A percentile compares a stretch with the other conserved stretches of the same genome.
These are phyloP conservation scores for Gnathonemus echidnorhynchus DNA, from an alignment of 2,113 vertebrate genomes.

Conservation along the genomic window DNA sequence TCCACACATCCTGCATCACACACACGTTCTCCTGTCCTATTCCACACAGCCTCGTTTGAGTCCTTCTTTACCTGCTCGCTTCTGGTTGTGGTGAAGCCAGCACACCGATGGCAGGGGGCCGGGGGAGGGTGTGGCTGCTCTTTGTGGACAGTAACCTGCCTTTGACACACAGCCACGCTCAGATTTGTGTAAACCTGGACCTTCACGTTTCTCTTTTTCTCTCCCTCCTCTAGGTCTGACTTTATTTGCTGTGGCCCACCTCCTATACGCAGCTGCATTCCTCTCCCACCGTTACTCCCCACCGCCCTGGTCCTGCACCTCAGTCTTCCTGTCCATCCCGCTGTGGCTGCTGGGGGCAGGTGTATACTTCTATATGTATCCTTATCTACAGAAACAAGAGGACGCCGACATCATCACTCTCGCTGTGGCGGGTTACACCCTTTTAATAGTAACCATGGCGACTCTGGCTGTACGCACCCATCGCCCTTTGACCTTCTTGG, in stretches of 20 bases:
- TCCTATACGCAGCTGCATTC: slow-evolving; percentile 61
- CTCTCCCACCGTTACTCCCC: slow-evolving; percentile 50
- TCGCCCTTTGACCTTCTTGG: slow-evolving; percentile 31
- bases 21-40: background rate
- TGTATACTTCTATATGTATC: slow-evolving; percentile 44
- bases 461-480: slow-evolving; percentile 49
- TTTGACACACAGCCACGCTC: background rate
- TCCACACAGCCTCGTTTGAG: background rate
- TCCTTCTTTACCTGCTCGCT: background rate
- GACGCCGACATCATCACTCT: slow-evolving; percentile 41
- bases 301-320: slow-evolving; percentile 14
- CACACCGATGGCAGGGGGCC: background rate
- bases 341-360: slow-evolving; percentile 10
- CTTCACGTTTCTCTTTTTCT: background rate
- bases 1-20: background rate
- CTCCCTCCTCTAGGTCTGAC: slow-evolving; percentile 60
- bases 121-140: background rate
- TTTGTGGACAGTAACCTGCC: background rate
- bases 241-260: slow-evolving; percentile 63
- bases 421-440: slow-evolving; percentile 48
- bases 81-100: background rate
- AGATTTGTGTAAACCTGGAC: background rate
- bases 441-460: slow-evolving; percentile 54
- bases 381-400: slow-evolving; percentile 43
- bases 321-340: slow-evolving; percentile 38